Percentiles rank a stretch among this genome's conserved stretches.
phyloP scores from a whole-genome alignment of 1,140 invertebrate species.

The Archivesica marissinica region DNA sequence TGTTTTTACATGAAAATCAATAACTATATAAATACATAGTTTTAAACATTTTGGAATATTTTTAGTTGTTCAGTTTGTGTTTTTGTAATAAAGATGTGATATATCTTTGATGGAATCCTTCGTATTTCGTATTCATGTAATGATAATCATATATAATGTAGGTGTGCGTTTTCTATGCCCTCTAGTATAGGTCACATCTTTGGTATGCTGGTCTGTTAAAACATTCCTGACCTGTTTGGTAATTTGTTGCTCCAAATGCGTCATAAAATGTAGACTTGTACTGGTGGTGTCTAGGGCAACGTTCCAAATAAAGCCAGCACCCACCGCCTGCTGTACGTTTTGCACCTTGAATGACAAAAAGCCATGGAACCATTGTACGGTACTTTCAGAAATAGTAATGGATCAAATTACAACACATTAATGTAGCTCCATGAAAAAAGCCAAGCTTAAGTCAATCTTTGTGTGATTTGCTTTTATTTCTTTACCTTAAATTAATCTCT shows the following conservation, averaged over 20 bases:
- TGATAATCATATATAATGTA: no score
- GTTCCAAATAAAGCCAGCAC: constrained; percentile 37
- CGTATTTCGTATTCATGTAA: no score
- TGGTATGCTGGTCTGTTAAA: no score
- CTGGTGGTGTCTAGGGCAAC: constrained; percentile 19
- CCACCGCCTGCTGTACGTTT: constrained; percentile 41
- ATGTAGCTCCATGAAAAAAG: not conserved
- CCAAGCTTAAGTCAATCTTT: not conserved
- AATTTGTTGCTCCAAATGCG: constrained; percentile 36
- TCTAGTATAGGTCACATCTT: no score
- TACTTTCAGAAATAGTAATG: not conserved
- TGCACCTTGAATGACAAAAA: not conserved
- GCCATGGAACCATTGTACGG: not conserved
- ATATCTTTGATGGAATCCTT: no score
- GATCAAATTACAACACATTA: not conserved
- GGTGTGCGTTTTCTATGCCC: no score
- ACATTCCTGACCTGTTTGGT: constrained; percentile 29
- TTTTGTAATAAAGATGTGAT: no score
- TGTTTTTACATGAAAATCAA: no score
- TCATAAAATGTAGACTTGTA: constrained; percentile 44
- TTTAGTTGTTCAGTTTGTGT: no score
- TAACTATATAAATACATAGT: no score
- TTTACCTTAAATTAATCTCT: not conserved
- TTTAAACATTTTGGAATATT: no score
- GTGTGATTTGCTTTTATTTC: not conserved